phyloP scores from a whole-genome alignment of 2,888 invertebrate genomes.

The Drosophila eohydei region DNA sequence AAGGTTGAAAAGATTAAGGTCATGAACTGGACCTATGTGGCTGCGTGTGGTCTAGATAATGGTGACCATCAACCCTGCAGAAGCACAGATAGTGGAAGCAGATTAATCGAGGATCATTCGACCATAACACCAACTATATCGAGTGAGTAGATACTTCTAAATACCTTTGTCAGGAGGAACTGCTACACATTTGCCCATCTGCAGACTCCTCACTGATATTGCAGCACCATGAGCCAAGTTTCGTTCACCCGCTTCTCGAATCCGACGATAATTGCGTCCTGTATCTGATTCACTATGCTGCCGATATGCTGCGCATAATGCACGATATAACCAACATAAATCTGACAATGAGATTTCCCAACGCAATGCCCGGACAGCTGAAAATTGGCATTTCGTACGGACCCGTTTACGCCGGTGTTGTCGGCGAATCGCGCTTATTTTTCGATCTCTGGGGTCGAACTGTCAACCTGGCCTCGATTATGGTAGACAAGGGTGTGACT shows the following conservation, averaged over 20 bases:
- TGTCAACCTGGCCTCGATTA: slow-evolving; percentile 97
- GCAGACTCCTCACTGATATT: background rate
- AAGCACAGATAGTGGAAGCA: too few relatives aligned
- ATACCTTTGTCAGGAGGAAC: background rate
- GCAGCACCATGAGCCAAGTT: slow-evolving; percentile 1
- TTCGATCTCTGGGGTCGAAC: slow-evolving; percentile 99
- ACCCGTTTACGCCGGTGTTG: slow-evolving; percentile 96
- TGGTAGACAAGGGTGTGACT: slow-evolving; percentile 94
- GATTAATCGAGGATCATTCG: too few relatives aligned
- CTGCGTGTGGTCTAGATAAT: slow-evolving; percentile 93
- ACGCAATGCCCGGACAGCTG: slow-evolving; percentile 30
- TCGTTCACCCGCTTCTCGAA: background rate
- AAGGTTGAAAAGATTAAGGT: slow-evolving; percentile 98
- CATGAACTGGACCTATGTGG: slow-evolving; percentile 98
- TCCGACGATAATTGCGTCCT: slow-evolving; percentile 83
- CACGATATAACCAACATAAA: slow-evolving; percentile 46
- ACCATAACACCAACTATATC: background rate
- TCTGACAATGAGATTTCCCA: slow-evolving; percentile 15
- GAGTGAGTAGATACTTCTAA: background rate
- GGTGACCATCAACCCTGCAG: background rate
- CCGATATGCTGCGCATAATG: slow-evolving; percentile 89
- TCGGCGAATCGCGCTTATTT: slow-evolving; percentile 95
- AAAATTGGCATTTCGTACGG: slow-evolving; percentile 92
- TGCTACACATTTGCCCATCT: background rate
- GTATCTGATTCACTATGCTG: slow-evolving; percentile 89